phyloP scores from a whole-genome alignment of 2,113 vertebrate species.

The Erythrocercus mccallii region DNA sequence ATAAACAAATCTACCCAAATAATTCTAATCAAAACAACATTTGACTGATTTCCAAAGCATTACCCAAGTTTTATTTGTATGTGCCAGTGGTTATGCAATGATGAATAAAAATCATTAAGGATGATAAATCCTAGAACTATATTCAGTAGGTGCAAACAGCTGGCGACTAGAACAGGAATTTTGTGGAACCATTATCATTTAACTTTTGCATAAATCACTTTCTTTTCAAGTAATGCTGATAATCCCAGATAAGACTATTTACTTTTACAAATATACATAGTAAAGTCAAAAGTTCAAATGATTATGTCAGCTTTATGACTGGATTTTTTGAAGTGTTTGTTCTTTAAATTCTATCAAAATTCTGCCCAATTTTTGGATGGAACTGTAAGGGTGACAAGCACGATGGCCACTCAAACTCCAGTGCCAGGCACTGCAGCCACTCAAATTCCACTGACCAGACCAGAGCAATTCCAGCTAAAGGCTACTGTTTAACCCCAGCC shows the following conservation, averaged over 20 bases:
- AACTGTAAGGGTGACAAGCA: not conserved
- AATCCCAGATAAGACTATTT: not conserved
- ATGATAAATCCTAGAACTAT: not conserved
- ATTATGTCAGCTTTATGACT: not conserved
- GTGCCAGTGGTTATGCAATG: not conserved
- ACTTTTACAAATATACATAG: not conserved
- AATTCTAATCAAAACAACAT: not conserved
- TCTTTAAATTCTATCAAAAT: not conserved
- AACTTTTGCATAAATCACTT: not conserved
- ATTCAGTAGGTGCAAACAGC: not conserved
- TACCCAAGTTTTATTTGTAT: not conserved
- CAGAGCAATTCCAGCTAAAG: not conserved
- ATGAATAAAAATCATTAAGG: not conserved
- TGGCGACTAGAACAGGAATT: not conserved
- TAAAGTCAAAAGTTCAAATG: not conserved
- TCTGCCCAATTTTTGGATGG: not conserved
- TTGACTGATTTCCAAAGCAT: not conserved
- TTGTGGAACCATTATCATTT: not conserved
- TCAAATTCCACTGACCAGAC: not conserved
- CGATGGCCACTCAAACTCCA: accelerated
- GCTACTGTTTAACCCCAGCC: not conserved
- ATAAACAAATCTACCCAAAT: not conserved
- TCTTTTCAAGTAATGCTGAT: not conserved
- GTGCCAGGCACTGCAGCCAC: not conserved
- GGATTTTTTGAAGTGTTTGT: not conserved